Evolutionary conservation across 1,140 invertebrate genomes (phyloP), one percentile per base, ranked within the genome.

Genomic region (Adelges cooleyi): DNA sequence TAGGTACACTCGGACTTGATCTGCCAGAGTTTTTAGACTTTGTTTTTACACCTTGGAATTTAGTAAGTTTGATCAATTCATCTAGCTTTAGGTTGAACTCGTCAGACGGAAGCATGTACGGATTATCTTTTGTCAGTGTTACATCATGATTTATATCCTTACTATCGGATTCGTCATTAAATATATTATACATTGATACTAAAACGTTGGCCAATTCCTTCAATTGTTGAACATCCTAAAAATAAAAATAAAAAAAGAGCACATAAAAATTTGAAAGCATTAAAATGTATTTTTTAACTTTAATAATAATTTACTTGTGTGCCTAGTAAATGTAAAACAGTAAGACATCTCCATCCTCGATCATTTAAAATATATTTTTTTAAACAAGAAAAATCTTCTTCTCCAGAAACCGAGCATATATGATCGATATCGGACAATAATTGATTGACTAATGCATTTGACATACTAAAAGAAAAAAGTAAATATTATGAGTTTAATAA

Each of bases 351-450:
- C 83, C 83, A 84, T 11, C 82, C 83, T 53, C 80, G 74, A 22
- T 81, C 82, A 3, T 77, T 75, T 1, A 81, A 72, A 51, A 84
- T 67, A 70, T 84, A 82, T 50, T 76, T 78, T 33, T 77, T 75
- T 33, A 85, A 70, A 10, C 75, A 67, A 3, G 70, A 65, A 15
- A 80, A 70, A 68, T 80, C 76, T 18, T 70, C 73, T 13, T 73
- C 73, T 71, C 77, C 72, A 68, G 71, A 71, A 69, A 71, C 71
- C 65, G 73, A 69, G 73, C 78, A 80, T 52, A 82, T 69, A 71
- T 79, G 76, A 70, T 84, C 81, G 15, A 85, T 79, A 62, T 82
- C 81, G 38, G 80, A 80, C 11, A 84, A 73, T 65, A 85, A 71
- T 72, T 84, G 81, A 72, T 81, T 82, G 2, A 80, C 79, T 25